These are phyloP conservation scores for Ageneiosus marmoratus DNA, from an alignment of 2,113 vertebrate species.

Conservation along the genomic window DNA sequence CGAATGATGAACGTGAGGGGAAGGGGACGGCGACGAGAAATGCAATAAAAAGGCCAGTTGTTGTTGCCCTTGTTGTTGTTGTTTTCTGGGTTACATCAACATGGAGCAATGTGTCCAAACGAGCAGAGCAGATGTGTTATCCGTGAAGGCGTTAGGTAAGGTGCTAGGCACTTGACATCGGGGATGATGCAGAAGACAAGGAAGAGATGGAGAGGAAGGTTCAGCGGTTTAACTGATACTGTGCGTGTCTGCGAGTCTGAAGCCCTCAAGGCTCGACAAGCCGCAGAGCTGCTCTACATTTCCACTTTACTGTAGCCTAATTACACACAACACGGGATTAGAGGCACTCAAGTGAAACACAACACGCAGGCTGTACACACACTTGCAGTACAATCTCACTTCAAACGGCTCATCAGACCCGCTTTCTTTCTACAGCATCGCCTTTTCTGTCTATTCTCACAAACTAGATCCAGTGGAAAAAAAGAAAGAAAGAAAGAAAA, in stretches of 20 bases:
- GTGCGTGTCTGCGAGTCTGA: background rate
- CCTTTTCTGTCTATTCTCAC: slow-evolving; percentile 21
- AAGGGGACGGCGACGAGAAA: too few relatives aligned
- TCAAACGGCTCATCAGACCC: background rate
- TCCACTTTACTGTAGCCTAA: slow-evolving; percentile 33
- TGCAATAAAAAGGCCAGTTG: background rate
- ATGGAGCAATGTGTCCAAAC: background rate
- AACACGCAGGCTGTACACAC: background rate
- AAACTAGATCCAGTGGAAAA: slow-evolving; percentile 59
- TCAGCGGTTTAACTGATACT: background rate
- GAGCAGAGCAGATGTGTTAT: background rate
- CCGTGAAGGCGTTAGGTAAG: background rate
- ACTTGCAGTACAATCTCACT: background rate
- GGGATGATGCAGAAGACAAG: background rate
- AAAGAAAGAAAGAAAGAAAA: slow-evolving; percentile 53
- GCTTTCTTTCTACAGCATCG: background rate
- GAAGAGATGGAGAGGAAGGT: background rate
- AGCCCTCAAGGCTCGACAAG: slow-evolving; percentile 8
- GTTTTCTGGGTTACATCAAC: too few relatives aligned
- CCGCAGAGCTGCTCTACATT: slow-evolving; percentile 47
- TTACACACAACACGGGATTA: slow-evolving; percentile 26
- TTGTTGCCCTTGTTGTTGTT: too few relatives aligned
- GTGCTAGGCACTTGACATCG: background rate
- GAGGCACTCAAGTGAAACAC: background rate
- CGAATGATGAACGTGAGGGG: background rate